A percentile compares a stretch with the other conserved stretches of the same genome.
These are phyloP conservation scores for Acromyrmex heyeri DNA, from an alignment of 1,140 invertebrate species.

Conservation along the genomic window DNA sequence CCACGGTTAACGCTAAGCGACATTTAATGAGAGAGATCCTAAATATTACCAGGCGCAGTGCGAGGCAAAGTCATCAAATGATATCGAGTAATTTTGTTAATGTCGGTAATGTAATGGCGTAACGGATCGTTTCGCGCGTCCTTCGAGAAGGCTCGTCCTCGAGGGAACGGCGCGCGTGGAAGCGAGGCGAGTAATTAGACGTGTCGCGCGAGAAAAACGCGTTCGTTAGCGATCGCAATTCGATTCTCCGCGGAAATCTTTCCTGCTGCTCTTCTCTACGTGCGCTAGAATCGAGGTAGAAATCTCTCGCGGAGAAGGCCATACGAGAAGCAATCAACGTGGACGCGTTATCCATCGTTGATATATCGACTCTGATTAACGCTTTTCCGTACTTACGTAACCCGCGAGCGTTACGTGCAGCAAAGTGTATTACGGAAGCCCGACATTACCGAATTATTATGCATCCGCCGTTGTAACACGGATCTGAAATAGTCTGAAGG, in stretches of 20 bases:
- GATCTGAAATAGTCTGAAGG: slow-evolving; percentile 25
- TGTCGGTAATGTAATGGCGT: background rate
- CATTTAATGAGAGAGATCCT: background rate
- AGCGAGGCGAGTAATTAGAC: slow-evolving; percentile 49
- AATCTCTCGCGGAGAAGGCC: background rate
- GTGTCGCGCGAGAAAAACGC: slow-evolving; percentile 56
- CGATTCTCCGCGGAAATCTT: slow-evolving; percentile 1
- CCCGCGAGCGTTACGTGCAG: slow-evolving; percentile 36
- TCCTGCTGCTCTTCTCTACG: background rate
- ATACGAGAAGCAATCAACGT: background rate
- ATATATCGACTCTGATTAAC: slow-evolving; percentile 46
- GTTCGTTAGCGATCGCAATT: slow-evolving; percentile 39
- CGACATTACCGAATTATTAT: slow-evolving; percentile 55
- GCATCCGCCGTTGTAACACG: slow-evolving; percentile 14
- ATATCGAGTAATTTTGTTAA: slow-evolving; percentile 42
- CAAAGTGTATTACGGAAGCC: slow-evolving; percentile 45
- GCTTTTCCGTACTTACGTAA: slow-evolving; percentile 52
- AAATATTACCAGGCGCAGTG: background rate
- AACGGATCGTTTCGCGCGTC: slow-evolving; percentile 39
- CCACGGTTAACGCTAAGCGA: background rate
- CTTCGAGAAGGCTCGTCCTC: slow-evolving; percentile 45
- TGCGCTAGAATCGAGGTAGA: background rate
- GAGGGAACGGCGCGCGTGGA: slow-evolving; percentile 23
- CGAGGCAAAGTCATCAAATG: background rate
- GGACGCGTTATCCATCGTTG: background rate